Conservation (phyloP, 1,140 invertebrate genomes). For the Drosophila ironensis region DNA sequence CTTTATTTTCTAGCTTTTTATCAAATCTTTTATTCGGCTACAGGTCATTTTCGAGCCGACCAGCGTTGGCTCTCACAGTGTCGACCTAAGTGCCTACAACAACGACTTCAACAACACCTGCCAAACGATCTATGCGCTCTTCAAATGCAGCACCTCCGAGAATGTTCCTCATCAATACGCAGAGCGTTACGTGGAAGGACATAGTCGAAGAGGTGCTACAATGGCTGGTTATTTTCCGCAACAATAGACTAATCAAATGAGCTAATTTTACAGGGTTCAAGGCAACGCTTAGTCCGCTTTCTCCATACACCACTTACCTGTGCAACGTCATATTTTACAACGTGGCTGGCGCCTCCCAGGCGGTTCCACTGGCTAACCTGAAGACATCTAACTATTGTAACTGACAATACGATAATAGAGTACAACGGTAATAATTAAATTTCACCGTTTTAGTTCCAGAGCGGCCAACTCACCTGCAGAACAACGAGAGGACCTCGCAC, state of each 20-base stretch:
- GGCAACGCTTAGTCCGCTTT: conserved; percentile 55
- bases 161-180: conserved; percentile 11
- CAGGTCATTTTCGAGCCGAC: conserved; percentile 36
- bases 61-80: conserved; percentile 36
- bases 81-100: conserved; percentile 60
- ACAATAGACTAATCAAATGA: no score
- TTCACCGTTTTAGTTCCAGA: conserved; percentile 57
- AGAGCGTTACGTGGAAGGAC: conserved; percentile 59
- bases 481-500: neutral
- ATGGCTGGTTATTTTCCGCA: no score
- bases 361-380: neutral
- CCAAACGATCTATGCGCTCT: conserved; percentile 59
- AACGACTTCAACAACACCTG: conserved; percentile 66
- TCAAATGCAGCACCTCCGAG: conserved; percentile 40
- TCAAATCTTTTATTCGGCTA: neutral
- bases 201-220: conserved; percentile 51
- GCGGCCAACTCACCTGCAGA: conserved; percentile 29
- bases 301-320: conserved; percentile 49
- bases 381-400: conserved; percentile 53
- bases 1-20: neutral
- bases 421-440: no score
- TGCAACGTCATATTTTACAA: conserved; percentile 62
- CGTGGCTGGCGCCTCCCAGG: conserved; percentile 50
- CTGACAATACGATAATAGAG: neutral
- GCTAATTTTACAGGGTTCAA: conserved; percentile 46